Percentiles rank a stretch among this genome's conserved stretches.
These are phyloP conservation scores for Enteromius trimaculatus DNA, from an alignment of 2,797 vertebrate genomes.

Conservation along the genomic window DNA sequence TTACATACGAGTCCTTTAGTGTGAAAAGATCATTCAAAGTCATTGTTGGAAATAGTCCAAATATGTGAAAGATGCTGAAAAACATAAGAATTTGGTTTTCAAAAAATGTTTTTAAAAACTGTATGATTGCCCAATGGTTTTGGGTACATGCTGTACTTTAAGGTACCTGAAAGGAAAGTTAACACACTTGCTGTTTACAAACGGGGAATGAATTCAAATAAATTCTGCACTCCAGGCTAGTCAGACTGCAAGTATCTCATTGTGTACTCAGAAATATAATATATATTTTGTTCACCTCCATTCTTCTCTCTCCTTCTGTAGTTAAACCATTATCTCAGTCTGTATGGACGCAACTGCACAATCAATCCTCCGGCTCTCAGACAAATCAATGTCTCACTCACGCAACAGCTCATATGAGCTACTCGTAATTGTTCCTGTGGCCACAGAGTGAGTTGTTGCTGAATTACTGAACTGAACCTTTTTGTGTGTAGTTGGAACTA, in stretches of 20 bases:
- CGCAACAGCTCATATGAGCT: conserved; percentile 1
- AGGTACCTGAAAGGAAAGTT: background rate
- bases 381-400: conserved; percentile 37
- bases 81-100: too few relatives aligned
- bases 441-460: conserved; percentile 20
- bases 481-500: background rate
- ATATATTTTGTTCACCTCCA: conserved; percentile 22
- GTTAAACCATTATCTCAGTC: conserved; percentile 24
- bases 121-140: background rate
- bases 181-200: conserved; percentile 7
- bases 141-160: background rate
- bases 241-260: conserved; percentile 7
- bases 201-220: conserved; percentile 3
- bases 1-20: background rate
- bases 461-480: background rate
- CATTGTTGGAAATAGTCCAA: background rate
- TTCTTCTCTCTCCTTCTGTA: conserved; percentile 6
- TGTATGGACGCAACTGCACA: background rate
- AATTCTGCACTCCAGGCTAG: conserved; percentile 29
- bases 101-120: too few relatives aligned
- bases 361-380: conserved; percentile 10
- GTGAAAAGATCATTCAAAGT: background rate
- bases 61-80: background rate
- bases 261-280: background rate
- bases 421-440: conserved; percentile 17